Evolutionary conservation across 2,113 vertebrate species (phyloP), one percentile per base, ranked within the genome.

Genomic region (Larimichthys crocea): DNA sequence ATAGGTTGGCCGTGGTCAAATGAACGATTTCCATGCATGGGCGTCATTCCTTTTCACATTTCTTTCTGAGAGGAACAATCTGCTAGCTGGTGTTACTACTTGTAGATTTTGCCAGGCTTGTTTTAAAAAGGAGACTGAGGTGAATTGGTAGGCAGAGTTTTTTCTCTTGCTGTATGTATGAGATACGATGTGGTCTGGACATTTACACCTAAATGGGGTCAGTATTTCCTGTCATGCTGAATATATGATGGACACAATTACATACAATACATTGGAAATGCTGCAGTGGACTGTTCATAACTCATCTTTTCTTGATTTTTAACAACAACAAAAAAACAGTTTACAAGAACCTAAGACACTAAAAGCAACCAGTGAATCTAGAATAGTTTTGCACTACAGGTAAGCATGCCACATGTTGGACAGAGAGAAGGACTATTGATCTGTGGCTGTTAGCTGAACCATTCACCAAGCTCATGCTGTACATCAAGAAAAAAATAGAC

Each of bases 371-470:
- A 3, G 7, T 64, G n/a, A 44, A 64, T 70, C 42, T 40, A 35
- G 15, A 60, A 67, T 31, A 14, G 46, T 77, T 29, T 35, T 53
- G 3, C 19, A 69, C n/a, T 24, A 48, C 14, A 71, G 66, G 17
- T 63, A 35, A 68, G 57, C 49, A 50, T 35, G 3, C 10, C 11
- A 55, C 31, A 50, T 26, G 55, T 40, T 75, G 53, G n/a, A 72
- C 29, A 65, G 12, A 50, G 35, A 62, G 49, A 26, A 20, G 9
- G 15, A 56, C 29, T 19, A 77, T 86, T 59, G 64, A 78, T 67
- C 61, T 46, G 20, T 35, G 17, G 44, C 19, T 70, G 22, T 71
- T 60, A 50, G 31, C 10, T 55, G 5, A 74, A 62, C 26, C 22
- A 26, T 55, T 16, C 20, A n/a, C 55, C 46, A 49, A 52, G 20